phyloP scores from a whole-genome alignment of 2,113 vertebrate genomes.

The Micronycteris hirsuta region DNA sequence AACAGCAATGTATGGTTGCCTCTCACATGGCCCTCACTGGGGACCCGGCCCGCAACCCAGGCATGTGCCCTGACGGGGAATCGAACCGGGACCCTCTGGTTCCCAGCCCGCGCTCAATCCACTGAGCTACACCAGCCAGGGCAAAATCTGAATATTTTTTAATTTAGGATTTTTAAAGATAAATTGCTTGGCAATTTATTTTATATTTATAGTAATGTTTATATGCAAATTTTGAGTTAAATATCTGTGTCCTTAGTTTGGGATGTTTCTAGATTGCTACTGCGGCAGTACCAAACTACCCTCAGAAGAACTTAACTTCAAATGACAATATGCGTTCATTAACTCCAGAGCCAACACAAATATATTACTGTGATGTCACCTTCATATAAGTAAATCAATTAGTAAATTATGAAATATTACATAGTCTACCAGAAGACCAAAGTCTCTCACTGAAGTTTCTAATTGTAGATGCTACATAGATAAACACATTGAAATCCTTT shows the following conservation, averaged over 20 bases:
- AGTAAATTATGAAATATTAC: constrained; percentile 18
- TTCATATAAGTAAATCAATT: constrained; percentile 8
- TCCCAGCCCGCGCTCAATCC: too few relatives aligned
- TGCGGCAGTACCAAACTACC: neutral
- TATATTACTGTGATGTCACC: neutral
- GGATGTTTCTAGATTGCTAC: neutral
- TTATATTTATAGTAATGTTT: neutral
- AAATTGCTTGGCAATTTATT: neutral
- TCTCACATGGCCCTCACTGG: too few relatives aligned
- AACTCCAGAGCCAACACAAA: constrained; percentile 17
- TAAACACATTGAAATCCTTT: constrained; percentile 4
- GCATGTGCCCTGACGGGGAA: too few relatives aligned
- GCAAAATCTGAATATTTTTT: constrained; percentile 20
- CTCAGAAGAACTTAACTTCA: constrained; percentile 5
- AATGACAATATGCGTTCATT: neutral
- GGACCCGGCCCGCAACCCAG: too few relatives aligned
- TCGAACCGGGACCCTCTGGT: too few relatives aligned
- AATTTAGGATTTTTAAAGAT: neutral
- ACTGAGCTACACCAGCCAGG: too few relatives aligned
- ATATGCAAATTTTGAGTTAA: constrained; percentile 5
- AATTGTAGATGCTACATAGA: neutral
- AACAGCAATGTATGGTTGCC: too few relatives aligned
- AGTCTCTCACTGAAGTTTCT: neutral
- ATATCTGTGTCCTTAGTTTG: neutral
- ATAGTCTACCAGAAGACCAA: neutral